These are phyloP conservation scores for Triplophysa bombifrons DNA, from an alignment of 2,797 vertebrate genomes.

Conservation along the genomic window DNA sequence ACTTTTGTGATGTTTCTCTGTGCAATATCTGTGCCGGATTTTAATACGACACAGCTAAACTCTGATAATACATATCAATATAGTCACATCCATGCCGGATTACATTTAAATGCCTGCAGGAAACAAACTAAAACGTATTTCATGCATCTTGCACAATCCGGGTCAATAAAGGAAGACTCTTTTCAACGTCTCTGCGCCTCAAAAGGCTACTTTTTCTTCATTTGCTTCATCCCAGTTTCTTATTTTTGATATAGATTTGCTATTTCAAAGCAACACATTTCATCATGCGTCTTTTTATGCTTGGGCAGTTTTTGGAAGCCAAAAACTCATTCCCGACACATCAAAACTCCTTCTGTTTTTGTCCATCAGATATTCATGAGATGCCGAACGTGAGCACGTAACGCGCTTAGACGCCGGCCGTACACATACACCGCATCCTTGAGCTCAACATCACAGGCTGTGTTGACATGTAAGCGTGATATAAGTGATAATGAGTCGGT, in stretches of 20 bases:
- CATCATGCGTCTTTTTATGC: constrained; percentile 41
- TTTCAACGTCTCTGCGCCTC: constrained; percentile 24
- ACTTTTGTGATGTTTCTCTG: constrained; percentile 10
- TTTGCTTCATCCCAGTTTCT: constrained; percentile 27
- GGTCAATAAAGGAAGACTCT: constrained; percentile 38
- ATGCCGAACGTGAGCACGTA: constrained; percentile 26
- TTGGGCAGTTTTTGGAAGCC: constrained; percentile 34
- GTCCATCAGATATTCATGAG: constrained; percentile 43
- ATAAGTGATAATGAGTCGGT: constrained; percentile 45
- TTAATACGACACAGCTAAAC: constrained; percentile 33
- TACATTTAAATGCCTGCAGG: constrained; percentile 38
- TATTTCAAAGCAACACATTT: constrained; percentile 39
- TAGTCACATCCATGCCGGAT: constrained; percentile 18
- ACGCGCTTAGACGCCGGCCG: constrained; percentile 1
- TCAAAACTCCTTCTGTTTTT: constrained; percentile 45
- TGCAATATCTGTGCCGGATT: constrained; percentile 4
- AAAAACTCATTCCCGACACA: constrained; percentile 34
- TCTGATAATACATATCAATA: constrained; percentile 38
- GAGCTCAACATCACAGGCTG: background rate
- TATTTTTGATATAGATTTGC: constrained; percentile 28
- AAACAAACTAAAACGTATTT: constrained; percentile 42
- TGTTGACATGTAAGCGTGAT: constrained; percentile 41
- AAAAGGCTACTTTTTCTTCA: constrained; percentile 23
- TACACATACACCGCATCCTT: constrained; percentile 20
- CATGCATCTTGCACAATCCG: constrained; percentile 29